Conservation (phyloP, 2,797 vertebrate genomes). For the Acipenser ruthenus region DNA sequence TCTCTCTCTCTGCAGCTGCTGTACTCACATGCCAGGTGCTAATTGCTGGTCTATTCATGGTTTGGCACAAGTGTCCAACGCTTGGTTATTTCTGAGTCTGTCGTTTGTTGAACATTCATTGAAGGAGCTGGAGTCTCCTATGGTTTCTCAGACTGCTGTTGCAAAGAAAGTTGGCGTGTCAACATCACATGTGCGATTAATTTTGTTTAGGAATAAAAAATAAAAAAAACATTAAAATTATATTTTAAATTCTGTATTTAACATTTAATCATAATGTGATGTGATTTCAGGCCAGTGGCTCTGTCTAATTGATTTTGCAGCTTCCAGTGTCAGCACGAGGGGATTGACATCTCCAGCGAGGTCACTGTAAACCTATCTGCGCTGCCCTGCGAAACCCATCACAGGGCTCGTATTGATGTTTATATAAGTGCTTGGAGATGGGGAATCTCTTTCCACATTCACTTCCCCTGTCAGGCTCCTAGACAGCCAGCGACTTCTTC, state of each 20-base stretch:
- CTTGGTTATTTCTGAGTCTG: slow-evolving; percentile 39
- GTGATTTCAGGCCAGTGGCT: not conserved
- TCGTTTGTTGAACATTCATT: too few relatives aligned
- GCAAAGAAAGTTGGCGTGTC: too few relatives aligned
- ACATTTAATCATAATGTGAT: too few relatives aligned
- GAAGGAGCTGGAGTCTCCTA: too few relatives aligned
- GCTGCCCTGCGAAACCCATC: slow-evolving; percentile 39
- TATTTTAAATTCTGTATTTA: too few relatives aligned
- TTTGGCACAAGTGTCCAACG: slow-evolving; percentile 35
- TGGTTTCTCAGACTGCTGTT: too few relatives aligned
- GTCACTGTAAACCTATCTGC: slow-evolving; percentile 30
- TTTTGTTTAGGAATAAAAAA: too few relatives aligned
- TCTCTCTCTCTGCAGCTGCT: slow-evolving; percentile 29
- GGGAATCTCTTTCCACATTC: slow-evolving; percentile 36
- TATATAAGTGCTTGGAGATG: slow-evolving; percentile 19
- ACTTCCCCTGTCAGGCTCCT: slow-evolving; percentile 1
- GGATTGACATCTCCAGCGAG: slow-evolving; percentile 26
- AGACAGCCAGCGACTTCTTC: not conserved
- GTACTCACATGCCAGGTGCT: slow-evolving; percentile 30
- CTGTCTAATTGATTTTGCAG: slow-evolving; percentile 1
- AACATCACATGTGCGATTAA: too few relatives aligned
- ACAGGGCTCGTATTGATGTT: slow-evolving; percentile 23
- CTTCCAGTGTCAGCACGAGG: slow-evolving; percentile 25
- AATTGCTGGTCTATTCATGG: slow-evolving; percentile 36
- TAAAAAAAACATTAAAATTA: too few relatives aligned